Evolutionary conservation across 2,888 invertebrate genomes (phyloP), one percentile per base, ranked within the genome.

Genomic region (Poecilobothrus nobilitatus): DNA sequence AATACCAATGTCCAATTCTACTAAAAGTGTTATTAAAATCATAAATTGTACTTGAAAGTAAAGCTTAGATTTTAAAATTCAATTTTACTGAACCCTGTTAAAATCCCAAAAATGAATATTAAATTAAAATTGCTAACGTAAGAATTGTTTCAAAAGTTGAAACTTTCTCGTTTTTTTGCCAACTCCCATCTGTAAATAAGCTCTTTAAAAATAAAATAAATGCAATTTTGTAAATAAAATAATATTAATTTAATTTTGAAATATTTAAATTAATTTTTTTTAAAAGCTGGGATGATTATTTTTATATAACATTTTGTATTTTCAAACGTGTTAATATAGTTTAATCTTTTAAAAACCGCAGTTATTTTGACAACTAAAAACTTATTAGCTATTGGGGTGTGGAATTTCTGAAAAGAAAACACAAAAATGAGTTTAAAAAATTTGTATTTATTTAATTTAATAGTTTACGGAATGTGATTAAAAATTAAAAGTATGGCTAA

Each of bases 401-500:
- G 53, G 53, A 53, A 53, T 53, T 53, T 53, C 15, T 53, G 6
- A 53, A 53, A 15, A 18, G 18, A 53, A 53, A 18, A n/a, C 53
- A 18, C 53, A 18, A 53, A 53, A 18, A 53, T 53, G 53, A 53
- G 18, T 15, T 53, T 53, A 12, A 15, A 18, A 53, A 18, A 18
- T 53, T 53, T 53, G 9, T 6, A 12, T 53, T 53, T 18, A 53
- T n/a, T 53, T 53, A 1, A 53, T 18, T 2, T 4, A 18, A 53
- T 53, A 6, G 53, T 15, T 53, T 18, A 18, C 15, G n/a, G 15
- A 53, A 53, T 53, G 53, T 53, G 53, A 53, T 53, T 53, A 4
- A 18, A 15, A 53, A 18, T 18, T 12, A 53, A 77, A 76, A 79
- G 76, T 73, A 82, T 82, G 81, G 81, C 81, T 72, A 80, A 78